Conservation (phyloP, 2,113 vertebrate species). For the Triplophysa siluroides region DNA sequence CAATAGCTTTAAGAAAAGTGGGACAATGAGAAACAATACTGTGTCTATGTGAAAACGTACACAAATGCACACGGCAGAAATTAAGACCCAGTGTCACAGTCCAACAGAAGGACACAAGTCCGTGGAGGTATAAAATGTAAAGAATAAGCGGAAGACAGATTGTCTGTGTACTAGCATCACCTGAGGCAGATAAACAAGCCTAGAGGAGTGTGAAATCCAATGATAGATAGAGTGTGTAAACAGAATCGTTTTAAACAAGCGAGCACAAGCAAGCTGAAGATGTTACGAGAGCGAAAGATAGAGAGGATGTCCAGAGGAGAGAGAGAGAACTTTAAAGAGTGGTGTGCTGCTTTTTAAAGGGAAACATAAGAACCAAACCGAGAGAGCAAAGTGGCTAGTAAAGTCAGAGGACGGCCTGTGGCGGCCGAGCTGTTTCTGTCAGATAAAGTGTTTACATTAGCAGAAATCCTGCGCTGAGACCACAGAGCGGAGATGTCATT, state of each 20-base stretch:
- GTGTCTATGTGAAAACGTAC: too few species aligned
- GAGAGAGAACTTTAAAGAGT: slow-evolving; percentile 59
- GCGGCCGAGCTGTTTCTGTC: slow-evolving; percentile 57
- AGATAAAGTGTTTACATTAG: slow-evolving; percentile 62
- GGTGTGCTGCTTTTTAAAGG: slow-evolving; percentile 51
- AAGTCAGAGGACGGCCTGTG: slow-evolving; percentile 47
- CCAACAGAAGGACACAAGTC: slow-evolving; percentile 46
- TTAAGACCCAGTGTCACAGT: slow-evolving; percentile 4
- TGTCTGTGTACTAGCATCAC: slow-evolving; percentile 41
- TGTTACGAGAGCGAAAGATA: slow-evolving; percentile 30
- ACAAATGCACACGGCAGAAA: background rate
- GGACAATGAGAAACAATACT: too few species aligned
- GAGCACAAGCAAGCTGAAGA: slow-evolving; percentile 28
- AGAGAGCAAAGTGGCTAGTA: slow-evolving; percentile 19
- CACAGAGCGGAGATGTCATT: slow-evolving; percentile 27
- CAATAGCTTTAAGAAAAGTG: background rate
- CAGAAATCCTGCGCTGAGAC: slow-evolving; percentile 13
- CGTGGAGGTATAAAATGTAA: slow-evolving; percentile 11
- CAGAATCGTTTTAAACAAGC: slow-evolving; percentile 54
- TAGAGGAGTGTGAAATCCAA: slow-evolving; percentile 63
- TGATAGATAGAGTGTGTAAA: slow-evolving; percentile 59
- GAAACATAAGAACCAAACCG: slow-evolving; percentile 64
- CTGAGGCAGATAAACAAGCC: slow-evolving; percentile 61
- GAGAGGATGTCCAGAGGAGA: slow-evolving; percentile 37
- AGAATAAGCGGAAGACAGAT: background rate